A percentile compares a stretch with the other conserved stretches of the same genome.
Evolutionary conservation across 2,888 invertebrate species (phyloP).

Genomic region (Diabrotica balteata): DNA sequence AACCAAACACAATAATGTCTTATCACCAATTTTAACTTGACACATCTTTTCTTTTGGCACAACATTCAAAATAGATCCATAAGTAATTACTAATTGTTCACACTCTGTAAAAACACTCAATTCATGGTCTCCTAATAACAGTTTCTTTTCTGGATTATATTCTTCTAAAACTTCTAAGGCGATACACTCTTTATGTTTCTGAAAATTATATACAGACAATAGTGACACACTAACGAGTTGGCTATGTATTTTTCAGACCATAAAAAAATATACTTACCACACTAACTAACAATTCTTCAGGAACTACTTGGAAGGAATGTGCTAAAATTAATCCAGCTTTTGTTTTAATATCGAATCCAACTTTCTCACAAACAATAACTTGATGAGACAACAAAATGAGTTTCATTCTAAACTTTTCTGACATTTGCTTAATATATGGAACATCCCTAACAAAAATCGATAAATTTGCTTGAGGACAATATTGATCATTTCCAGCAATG

Average conservation of each 20-base stretch:
- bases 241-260: background rate
- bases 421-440: conserved; percentile 35
- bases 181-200: conserved; percentile 43
- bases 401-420: conserved; percentile 38
- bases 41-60: conserved; percentile 40
- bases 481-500: conserved; percentile 37
- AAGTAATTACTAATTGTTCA: conserved; percentile 45
- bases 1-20: conserved; percentile 48
- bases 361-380: conserved; percentile 58
- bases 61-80: conserved; percentile 45
- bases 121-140: conserved; percentile 32
- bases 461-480: conserved; percentile 43
- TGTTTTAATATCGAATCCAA: conserved; percentile 72
- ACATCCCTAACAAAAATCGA: conserved; percentile 40
- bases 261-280: conserved; percentile 38
- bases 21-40: conserved; percentile 40
- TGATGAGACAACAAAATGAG: conserved; percentile 45
- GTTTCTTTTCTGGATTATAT: conserved; percentile 34
- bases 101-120: conserved; percentile 29
- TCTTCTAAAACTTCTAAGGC: conserved; percentile 42
- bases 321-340: conserved; percentile 68
- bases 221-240: too few relatives aligned
- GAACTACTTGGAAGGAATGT: conserved; percentile 59
- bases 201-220: conserved; percentile 21
- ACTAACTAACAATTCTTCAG: conserved; percentile 42